These are phyloP conservation scores for Ceratoteleas bidentatus DNA, from an alignment of 1,140 invertebrate species.

Conservation along the genomic window DNA sequence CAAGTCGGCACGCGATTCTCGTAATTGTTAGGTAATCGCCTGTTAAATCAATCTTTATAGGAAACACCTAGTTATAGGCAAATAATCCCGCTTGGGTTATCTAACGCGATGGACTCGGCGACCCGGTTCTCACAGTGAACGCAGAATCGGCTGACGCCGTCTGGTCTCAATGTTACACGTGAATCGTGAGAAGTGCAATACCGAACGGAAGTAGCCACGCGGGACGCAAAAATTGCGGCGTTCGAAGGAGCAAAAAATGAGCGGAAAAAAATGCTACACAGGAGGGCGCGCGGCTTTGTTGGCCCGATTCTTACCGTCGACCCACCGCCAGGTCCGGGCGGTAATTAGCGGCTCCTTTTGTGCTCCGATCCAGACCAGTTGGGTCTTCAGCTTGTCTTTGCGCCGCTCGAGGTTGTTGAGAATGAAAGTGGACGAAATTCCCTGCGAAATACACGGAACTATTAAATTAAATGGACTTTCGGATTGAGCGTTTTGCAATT, in stretches of 20 bases:
- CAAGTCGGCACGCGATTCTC: slow-evolving; percentile 55
- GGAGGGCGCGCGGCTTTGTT: no score
- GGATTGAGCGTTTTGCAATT: no score
- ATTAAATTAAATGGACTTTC: neutral
- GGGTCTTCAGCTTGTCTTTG: slow-evolving; percentile 89
- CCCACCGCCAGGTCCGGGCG: slow-evolving; percentile 93
- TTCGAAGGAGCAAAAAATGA: slow-evolving; percentile 12
- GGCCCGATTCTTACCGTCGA: slow-evolving; percentile 86
- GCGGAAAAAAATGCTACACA: no score
- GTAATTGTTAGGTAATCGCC: slow-evolving; percentile 70
- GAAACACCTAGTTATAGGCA: slow-evolving; percentile 59
- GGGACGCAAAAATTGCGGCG: slow-evolving; percentile 54
- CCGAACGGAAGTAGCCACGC: slow-evolving; percentile 52
- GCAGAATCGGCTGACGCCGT: slow-evolving; percentile 46
- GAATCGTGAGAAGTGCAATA: no score
- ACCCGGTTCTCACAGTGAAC: slow-evolving; percentile 72
- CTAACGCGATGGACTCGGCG: slow-evolving; percentile 63
- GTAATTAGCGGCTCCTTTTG: slow-evolving; percentile 92
- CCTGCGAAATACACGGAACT: slow-evolving; percentile 73
- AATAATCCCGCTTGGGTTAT: slow-evolving; percentile 66
- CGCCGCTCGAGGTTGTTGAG: slow-evolving; percentile 90
- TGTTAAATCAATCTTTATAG: slow-evolving; percentile 68
- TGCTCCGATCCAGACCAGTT: slow-evolving; percentile 95
- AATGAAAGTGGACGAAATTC: slow-evolving; percentile 87
- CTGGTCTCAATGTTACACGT: no score